A percentile compares a stretch with the other conserved stretches of the same genome.
Evolutionary conservation across 2,888 invertebrate species (phyloP).

Genomic region (Drosophila neotestacea): DNA sequence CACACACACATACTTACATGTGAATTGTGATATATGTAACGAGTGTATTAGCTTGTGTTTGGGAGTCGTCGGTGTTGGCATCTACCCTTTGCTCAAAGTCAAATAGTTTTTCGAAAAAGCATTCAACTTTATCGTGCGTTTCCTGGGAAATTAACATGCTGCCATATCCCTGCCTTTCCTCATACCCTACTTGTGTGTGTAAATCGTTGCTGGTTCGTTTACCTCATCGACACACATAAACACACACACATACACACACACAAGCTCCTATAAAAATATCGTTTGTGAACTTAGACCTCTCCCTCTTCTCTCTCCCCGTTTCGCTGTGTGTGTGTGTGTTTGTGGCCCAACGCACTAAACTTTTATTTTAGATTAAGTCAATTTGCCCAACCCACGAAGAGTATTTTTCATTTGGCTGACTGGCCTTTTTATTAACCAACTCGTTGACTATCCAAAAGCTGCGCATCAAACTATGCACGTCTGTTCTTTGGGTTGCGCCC

Average conservation of each 20-base stretch:
- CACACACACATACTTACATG: conserved; percentile 20
- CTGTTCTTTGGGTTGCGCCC: conserved; percentile 24
- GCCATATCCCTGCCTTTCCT: conserved; percentile 25
- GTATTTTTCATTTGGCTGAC: conserved; percentile 76
- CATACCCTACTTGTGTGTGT: conserved; percentile 7
- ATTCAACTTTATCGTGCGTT: conserved; percentile 81
- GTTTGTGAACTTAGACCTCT: conserved; percentile 50
- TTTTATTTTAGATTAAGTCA: conserved; percentile 81
- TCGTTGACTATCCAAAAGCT: conserved; percentile 44
- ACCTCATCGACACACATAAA: conserved; percentile 44
- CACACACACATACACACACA: conserved; percentile 19
- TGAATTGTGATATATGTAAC: conserved; percentile 70
- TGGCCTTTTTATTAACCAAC: conserved; percentile 70
- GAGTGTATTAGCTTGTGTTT: conserved; percentile 46
- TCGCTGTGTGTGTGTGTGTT: conserved; percentile 29
- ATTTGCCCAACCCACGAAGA: conserved; percentile 65
- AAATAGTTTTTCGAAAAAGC: conserved; percentile 79
- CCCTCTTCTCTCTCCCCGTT: not conserved
- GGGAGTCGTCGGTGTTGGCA: conserved; percentile 20
- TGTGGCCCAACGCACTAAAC: conserved; percentile 66
- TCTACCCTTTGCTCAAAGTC: conserved; percentile 68
- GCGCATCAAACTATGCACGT: conserved; percentile 66
- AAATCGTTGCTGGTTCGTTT: conserved; percentile 58
- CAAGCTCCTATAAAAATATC: conserved; percentile 59
- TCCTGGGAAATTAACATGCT: conserved; percentile 81